Conservation (phyloP, 1,140 invertebrate species). For the Microplitis mediator region DNA sequence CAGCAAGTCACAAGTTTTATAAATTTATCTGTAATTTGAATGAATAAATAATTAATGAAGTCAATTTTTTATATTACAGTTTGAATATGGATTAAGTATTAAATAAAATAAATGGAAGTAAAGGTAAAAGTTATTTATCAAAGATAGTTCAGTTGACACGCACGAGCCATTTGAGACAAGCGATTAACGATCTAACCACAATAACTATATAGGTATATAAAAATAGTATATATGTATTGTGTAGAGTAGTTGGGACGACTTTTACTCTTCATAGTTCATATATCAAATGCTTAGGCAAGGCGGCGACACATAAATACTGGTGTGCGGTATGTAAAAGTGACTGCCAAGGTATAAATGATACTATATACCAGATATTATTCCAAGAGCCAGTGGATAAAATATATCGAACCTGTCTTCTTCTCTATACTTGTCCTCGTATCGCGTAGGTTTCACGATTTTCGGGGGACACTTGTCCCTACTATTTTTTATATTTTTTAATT, state of each 20-base stretch:
- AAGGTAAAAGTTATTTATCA: no score
- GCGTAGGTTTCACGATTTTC: constrained; percentile 40
- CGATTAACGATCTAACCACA: no score
- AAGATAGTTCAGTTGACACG: no score
- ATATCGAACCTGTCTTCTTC: constrained; percentile 31
- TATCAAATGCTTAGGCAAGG: constrained; percentile 40
- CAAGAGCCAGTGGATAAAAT: constrained; percentile 34
- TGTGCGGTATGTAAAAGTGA: constrained; percentile 34
- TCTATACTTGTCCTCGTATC: background rate
- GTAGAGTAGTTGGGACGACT: background rate
- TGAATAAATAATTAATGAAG: no score
- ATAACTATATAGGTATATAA: background rate
- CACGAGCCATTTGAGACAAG: background rate
- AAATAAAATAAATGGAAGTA: no score
- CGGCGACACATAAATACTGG: constrained; percentile 41
- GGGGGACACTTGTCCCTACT: constrained; percentile 31
- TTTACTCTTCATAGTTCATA: constrained; percentile 37
- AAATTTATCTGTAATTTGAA: no score
- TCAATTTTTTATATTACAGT: no score
- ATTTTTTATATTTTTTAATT: background rate
- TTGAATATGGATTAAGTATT: no score
- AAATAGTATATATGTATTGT: background rate
- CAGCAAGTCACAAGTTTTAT: no score
- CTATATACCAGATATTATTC: constrained; percentile 14
- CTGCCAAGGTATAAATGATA: background rate